A percentile compares a stretch with the other conserved stretches of the same genome.
Evolutionary conservation across 2,888 invertebrate genomes (phyloP).

Genomic region (Sympetrum striolatum): DNA sequence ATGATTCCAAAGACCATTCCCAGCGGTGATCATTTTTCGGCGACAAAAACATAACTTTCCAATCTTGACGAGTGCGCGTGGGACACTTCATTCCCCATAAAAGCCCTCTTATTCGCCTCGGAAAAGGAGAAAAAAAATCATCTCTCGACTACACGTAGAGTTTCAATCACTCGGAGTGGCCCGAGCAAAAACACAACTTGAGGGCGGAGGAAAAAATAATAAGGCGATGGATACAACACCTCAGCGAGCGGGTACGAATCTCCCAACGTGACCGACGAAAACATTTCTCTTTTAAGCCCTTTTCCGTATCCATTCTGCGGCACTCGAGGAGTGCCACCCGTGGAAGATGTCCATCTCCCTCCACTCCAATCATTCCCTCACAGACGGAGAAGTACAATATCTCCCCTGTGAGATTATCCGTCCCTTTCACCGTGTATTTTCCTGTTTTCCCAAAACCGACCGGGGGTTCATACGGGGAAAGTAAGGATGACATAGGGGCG

Average conservation of each 20-base stretch:
- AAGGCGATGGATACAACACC: background rate
- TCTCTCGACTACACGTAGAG: background rate
- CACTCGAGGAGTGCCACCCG: background rate
- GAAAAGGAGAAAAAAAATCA: background rate
- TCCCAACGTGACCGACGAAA: background rate
- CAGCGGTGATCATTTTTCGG: constrained; percentile 1
- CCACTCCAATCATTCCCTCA: background rate
- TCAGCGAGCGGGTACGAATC: background rate
- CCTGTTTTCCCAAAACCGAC: background rate
- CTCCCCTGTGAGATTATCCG: background rate
- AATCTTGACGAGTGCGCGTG: constrained; percentile 27
- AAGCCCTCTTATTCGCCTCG: background rate
- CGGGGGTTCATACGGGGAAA: background rate
- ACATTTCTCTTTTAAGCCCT: background rate
- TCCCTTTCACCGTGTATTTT: background rate
- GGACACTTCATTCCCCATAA: constrained; percentile 29
- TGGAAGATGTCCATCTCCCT: background rate
- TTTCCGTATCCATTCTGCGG: background rate
- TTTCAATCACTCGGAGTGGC: constrained; percentile 41
- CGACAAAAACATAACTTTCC: constrained; percentile 31
- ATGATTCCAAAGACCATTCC: background rate
- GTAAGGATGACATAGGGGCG: background rate
- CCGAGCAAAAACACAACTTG: constrained; percentile 6
- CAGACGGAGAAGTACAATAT: background rate
- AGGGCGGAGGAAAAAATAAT: background rate